phyloP scores from a whole-genome alignment of 2,113 vertebrate genomes.

The Petromus typicus region DNA sequence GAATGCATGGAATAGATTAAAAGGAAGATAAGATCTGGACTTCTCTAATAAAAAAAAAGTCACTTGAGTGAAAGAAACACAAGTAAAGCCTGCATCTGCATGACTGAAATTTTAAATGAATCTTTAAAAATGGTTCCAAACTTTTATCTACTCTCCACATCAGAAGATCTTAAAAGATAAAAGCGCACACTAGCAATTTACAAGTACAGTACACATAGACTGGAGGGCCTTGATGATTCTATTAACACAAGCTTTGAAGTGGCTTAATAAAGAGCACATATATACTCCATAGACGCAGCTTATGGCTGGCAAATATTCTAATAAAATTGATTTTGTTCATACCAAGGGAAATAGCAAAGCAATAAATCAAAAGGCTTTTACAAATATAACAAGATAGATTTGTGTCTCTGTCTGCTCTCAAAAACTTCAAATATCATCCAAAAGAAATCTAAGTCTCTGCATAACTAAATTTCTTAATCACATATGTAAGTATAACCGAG shows the following conservation, averaged over 20 bases:
- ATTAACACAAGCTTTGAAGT: slow-evolving; percentile 71
- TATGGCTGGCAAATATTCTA: neutral
- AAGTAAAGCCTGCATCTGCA: slow-evolving; percentile 60
- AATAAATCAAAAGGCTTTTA: slow-evolving; percentile 45
- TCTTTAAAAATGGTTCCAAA: slow-evolving; percentile 69
- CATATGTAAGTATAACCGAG: neutral
- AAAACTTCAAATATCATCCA: neutral
- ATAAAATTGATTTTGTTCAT: slow-evolving; percentile 66
- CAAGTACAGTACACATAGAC: neutral
- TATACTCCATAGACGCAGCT: neutral
- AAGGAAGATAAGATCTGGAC: slow-evolving; percentile 28
- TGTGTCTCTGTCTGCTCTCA: slow-evolving; percentile 26
- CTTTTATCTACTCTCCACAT: slow-evolving; percentile 41
- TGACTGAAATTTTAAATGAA: slow-evolving; percentile 65
- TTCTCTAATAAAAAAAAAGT: slow-evolving; percentile 48
- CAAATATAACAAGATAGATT: slow-evolving; percentile 48
- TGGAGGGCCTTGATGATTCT: slow-evolving; percentile 65
- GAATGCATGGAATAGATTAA: slow-evolving; percentile 10
- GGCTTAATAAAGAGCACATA: slow-evolving; percentile 43
- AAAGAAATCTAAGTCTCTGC: slow-evolving; percentile 19
- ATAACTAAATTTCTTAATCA: neutral
- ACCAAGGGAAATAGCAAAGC: neutral
- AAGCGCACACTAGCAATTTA: slow-evolving; percentile 59
- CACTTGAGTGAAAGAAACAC: slow-evolving; percentile 44
- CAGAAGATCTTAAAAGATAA: slow-evolving; percentile 68